A percentile compares a stretch with the other conserved stretches of the same genome.
These are phyloP conservation scores for Paralichthys olivaceus DNA, from an alignment of 2,113 vertebrate genomes.

Conservation along the genomic window DNA sequence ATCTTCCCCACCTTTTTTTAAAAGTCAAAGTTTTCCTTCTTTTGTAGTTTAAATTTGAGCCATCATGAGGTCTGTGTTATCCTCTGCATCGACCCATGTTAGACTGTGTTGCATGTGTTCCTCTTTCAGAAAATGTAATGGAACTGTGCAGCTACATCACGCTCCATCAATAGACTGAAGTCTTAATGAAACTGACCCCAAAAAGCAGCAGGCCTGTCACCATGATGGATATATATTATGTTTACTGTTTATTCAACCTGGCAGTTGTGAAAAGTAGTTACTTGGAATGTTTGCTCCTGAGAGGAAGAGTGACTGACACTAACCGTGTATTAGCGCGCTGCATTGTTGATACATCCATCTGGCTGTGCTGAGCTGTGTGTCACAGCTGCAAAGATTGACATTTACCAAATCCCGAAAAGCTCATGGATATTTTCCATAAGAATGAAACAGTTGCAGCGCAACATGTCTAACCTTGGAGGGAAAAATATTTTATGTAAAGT, in stretches of 20 bases:
- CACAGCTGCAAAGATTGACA: constrained; percentile 46
- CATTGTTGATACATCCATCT: constrained; percentile 11
- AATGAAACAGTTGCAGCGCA: constrained; percentile 24
- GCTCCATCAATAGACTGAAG: constrained; percentile 24
- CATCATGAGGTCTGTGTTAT: neutral
- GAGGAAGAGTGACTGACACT: constrained; percentile 48
- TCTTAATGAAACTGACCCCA: constrained; percentile 40
- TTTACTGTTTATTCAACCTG: constrained; percentile 47
- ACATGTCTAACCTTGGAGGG: constrained; percentile 25
- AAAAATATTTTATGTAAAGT: neutral
- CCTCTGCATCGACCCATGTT: neutral
- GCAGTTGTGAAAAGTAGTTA: constrained; percentile 28
- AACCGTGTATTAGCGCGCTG: constrained; percentile 25
- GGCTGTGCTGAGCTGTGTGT: constrained; percentile 28
- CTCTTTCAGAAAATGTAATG: constrained; percentile 8
- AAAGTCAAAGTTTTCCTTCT: neutral
- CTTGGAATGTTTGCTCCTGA: constrained; percentile 16
- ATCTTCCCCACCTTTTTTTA: neutral
- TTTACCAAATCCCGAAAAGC: constrained; percentile 53
- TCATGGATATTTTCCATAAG: constrained; percentile 26
- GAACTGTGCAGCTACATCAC: constrained; percentile 14
- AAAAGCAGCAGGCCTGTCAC: constrained; percentile 34
- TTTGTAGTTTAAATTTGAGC: neutral
- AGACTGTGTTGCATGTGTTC: neutral
- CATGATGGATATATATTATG: constrained; percentile 53